A percentile compares a stretch with the other conserved stretches of the same genome.
These are phyloP conservation scores for Melospiza melodia DNA, from an alignment of 2,113 vertebrate species.

Conservation along the genomic window DNA sequence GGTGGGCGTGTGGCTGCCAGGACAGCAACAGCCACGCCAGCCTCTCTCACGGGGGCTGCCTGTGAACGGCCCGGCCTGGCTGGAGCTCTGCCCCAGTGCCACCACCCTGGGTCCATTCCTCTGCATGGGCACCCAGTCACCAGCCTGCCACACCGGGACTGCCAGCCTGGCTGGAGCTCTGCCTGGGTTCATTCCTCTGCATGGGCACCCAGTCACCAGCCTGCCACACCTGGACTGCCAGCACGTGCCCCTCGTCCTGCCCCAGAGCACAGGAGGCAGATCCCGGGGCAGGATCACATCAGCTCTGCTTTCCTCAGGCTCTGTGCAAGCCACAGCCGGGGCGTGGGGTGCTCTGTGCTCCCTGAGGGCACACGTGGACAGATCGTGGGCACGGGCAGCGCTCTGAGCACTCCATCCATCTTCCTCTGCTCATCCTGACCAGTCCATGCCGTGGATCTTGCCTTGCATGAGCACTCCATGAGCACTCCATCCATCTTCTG, in stretches of 20 bases:
- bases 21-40: accelerated
- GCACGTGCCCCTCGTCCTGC: accelerated
- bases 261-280: accelerated
- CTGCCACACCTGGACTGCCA: accelerated
- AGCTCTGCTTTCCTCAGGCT: background rate
- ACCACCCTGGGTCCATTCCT: accelerated
- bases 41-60: accelerated
- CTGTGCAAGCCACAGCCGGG: accelerated
- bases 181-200: background rate
- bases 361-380: accelerated
- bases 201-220: accelerated
- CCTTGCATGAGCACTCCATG: too few species aligned
- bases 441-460: too few species aligned
- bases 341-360: accelerated
- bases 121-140: accelerated
- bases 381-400: background rate
- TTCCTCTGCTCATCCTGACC: background rate
- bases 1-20: background rate
- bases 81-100: background rate
- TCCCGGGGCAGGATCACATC: background rate
- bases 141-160: accelerated
- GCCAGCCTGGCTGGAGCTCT: background rate
- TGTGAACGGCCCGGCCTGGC: background rate
- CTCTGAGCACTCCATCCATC: accelerated
- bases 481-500: accelerated